Conservation (phyloP, 2,113 vertebrate genomes). For the Aramus guarauna region DNA sequence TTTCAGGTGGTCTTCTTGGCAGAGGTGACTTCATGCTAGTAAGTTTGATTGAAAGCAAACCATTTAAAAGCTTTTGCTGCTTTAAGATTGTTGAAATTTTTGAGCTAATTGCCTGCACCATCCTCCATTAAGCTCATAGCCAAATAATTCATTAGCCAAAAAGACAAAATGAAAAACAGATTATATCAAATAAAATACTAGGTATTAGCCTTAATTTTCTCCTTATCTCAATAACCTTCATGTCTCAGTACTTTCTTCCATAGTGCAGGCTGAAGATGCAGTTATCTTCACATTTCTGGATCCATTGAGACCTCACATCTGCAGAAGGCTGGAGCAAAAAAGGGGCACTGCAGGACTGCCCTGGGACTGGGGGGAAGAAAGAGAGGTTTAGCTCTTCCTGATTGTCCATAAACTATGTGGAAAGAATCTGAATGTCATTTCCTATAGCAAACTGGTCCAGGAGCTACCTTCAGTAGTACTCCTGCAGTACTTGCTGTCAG, state of each 20-base stretch:
- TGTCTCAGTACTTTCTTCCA: background rate
- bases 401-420: background rate
- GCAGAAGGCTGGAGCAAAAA: background rate
- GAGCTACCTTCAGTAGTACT: background rate
- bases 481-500: background rate
- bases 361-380: background rate
- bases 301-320: background rate
- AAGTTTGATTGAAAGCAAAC: background rate
- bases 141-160: background rate
- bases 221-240: background rate
- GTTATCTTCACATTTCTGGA: background rate
- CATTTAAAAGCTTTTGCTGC: background rate
- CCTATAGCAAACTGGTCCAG: background rate
- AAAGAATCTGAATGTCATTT: background rate
- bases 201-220: background rate
- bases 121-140: background rate
- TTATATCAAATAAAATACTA: background rate
- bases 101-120: background rate
- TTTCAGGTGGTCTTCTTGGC: background rate
- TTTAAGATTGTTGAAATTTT: background rate
- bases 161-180: background rate
- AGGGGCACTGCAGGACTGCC: background rate
- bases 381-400: background rate
- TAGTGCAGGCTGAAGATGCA: background rate
- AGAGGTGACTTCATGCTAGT: background rate